A percentile compares a stretch with the other conserved stretches of the same genome.
Evolutionary conservation across 2,888 invertebrate genomes (phyloP).

Genomic region (Rutpela maculata): DNA sequence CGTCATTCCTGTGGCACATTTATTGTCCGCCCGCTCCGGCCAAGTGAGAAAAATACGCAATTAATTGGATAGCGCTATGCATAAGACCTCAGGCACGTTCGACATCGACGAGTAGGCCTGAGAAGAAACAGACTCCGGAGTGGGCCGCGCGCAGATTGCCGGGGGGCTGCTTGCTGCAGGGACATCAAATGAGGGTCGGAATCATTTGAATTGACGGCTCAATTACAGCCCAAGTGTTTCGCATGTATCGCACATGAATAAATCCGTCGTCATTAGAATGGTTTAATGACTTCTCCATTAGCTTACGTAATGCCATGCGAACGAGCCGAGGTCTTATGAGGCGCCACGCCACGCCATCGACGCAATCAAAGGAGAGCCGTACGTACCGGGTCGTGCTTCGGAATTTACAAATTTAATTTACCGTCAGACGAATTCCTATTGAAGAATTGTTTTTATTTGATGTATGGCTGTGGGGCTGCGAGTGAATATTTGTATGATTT

Average conservation of each 20-base stretch:
- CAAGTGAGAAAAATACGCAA: conserved; percentile 18
- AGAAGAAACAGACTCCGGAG: not conserved
- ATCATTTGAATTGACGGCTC: conserved; percentile 61
- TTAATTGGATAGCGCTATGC: conserved; percentile 14
- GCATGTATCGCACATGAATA: conserved; percentile 50
- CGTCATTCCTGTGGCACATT: not conserved
- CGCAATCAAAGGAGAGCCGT: not conserved
- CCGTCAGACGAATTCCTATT: not conserved
- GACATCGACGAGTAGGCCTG: not conserved
- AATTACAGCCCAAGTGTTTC: conserved; percentile 58
- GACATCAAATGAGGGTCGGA: conserved; percentile 43
- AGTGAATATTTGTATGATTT: too few relatives aligned
- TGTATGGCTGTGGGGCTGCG: too few relatives aligned
- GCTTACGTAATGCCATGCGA: conserved; percentile 29
- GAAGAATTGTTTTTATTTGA: too few relatives aligned
- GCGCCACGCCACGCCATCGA: not conserved
- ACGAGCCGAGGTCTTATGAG: not conserved
- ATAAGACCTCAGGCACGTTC: conserved; percentile 6
- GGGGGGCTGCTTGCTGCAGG: conserved; percentile 5
- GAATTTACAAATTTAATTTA: conserved; percentile 1
- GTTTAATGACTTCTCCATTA: conserved; percentile 55
- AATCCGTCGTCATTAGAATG: conserved; percentile 53
- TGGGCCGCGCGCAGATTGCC: not conserved
- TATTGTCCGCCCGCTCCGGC: not conserved
- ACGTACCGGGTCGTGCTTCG: not conserved